Evolutionary conservation across 2,888 invertebrate genomes (phyloP), one percentile per base, ranked within the genome.

Genomic region (Eilema sororculum): DNA sequence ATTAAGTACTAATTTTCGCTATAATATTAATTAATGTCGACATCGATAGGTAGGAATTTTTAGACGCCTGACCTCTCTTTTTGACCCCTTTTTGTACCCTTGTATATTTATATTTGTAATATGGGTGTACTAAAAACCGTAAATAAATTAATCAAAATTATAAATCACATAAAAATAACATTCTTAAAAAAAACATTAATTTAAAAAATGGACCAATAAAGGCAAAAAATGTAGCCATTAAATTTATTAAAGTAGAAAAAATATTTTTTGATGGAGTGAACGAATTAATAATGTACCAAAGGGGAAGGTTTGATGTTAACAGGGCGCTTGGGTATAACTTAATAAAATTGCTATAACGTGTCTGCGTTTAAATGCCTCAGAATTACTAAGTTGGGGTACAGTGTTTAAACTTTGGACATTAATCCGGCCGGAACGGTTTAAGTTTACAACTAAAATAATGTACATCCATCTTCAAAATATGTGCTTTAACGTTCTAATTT

Each of bases 341-440:
- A 75, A 84, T 83, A 83, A 80, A 83, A 81, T 78, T 74, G 68
- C 66, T 71, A 79, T 76, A 74, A 83, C 78, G 76, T 83, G 81
- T 78, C 78, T 79, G 80, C 67, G 71, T 80, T 80, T 81, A 84
- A 83, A 82, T 77, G 80, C 75, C 71, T 72, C 75, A 73, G 73
- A 84, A 83, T 83, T 79, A 77, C 81, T 78, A 75, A 79, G 68
- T 73, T 77, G 67, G 74, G 74, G 72, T 78, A 81, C 77, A 74
- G 68, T 77, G 71, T 73, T 82, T 78, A 73, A 84, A 84, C 84
- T 84, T 84, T 69, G 33, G 56, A 74, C 87, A 87, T 87, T 86
- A 87, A 87, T 87, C 84, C 78, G 79, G 66, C 66, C 73, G 73
- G 75, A 81, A 86, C 85, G 85, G 84, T 87, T 85, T 77, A 87